Conservation (phyloP, 2,797 vertebrate genomes). For the Platalea minor region DNA sequence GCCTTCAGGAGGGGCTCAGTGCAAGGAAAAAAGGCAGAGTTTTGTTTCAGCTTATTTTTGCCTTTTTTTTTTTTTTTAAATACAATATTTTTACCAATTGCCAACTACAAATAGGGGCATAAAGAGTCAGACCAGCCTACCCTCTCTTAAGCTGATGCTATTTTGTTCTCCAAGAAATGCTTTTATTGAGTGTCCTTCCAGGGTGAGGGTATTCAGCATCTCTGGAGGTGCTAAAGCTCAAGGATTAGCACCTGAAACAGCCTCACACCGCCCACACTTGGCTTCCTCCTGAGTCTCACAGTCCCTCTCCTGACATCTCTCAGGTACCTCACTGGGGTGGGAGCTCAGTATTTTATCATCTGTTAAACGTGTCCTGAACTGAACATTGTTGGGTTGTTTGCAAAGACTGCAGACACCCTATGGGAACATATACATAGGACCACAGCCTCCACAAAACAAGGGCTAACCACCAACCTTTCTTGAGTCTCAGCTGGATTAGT, state of each 20-base stretch:
- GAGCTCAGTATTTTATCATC: neutral
- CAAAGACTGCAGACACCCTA: neutral
- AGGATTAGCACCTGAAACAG: neutral
- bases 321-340: neutral
- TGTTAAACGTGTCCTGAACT: neutral
- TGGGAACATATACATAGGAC: rapidly evolving
- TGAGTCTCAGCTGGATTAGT: neutral
- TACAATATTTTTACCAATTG: neutral
- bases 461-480: neutral
- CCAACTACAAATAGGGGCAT: neutral
- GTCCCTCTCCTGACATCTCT: neutral
- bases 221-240: neutral
- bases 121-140: neutral
- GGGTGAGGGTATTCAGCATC: neutral
- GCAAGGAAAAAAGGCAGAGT: neutral
- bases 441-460: neutral
- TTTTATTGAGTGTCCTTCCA: neutral
- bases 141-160: neutral
- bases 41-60: neutral
- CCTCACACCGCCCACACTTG: neutral
- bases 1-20: neutral
- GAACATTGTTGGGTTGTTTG: neutral
- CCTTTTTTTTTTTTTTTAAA: neutral
- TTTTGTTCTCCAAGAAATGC: neutral
- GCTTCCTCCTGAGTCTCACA: neutral